Percentiles rank a stretch among this genome's conserved stretches.
Evolutionary conservation across 1,140 invertebrate species (phyloP).

Genomic region (Cecropterus lyciades): DNA sequence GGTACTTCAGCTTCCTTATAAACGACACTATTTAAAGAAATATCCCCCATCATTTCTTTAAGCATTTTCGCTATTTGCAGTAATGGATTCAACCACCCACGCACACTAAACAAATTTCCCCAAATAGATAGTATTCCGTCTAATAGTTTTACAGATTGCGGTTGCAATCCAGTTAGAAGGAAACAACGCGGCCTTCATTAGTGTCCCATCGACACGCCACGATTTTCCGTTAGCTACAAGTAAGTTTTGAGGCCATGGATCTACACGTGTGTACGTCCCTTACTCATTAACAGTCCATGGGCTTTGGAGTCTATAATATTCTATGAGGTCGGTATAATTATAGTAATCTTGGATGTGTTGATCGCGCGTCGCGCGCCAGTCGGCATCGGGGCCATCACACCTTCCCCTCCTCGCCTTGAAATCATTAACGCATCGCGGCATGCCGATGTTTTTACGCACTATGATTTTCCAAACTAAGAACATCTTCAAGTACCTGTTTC

Average conservation of each 20-base stretch:
- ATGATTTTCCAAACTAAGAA: slow-evolving; percentile 46
- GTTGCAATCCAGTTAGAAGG: not conserved
- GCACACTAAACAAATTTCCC: no score
- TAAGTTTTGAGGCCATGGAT: not conserved
- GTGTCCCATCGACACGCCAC: not conserved
- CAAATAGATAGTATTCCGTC: not conserved
- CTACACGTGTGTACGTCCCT: slow-evolving; percentile 6
- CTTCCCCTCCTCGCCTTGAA: slow-evolving; percentile 38
- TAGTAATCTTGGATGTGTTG: slow-evolving; percentile 19
- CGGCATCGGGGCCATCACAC: slow-evolving; percentile 57
- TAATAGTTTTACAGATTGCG: not conserved
- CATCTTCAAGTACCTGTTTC: slow-evolving; percentile 14
- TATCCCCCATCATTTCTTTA: no score
- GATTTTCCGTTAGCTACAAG: not conserved
- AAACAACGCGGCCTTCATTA: not conserved
- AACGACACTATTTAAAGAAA: no score
- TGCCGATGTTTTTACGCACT: slow-evolving; percentile 55
- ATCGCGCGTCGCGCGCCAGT: slow-evolving; percentile 50
- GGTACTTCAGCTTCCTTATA: no score
- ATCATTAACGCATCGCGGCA: slow-evolving; percentile 58
- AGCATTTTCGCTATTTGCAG: no score
- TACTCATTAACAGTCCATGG: slow-evolving; percentile 7
- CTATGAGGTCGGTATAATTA: slow-evolving; percentile 35
- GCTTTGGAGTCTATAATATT: slow-evolving; percentile 10
- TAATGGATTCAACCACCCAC: no score